phyloP scores from a whole-genome alignment of 2,888 invertebrate genomes.

The Unio delphinus region DNA sequence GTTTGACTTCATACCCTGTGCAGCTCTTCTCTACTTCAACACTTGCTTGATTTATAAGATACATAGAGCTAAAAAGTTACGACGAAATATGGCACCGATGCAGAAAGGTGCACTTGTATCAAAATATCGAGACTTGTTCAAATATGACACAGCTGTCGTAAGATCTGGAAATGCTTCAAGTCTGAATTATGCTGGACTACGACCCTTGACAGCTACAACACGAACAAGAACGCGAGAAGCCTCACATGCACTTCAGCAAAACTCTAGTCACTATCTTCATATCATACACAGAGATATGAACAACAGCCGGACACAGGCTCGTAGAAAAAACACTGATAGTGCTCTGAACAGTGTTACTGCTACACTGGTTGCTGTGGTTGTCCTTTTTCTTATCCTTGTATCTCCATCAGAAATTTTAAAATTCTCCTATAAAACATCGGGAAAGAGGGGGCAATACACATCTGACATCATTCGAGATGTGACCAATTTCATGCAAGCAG shows the following conservation, averaged over 20 bases:
- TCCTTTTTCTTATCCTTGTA: conserved; percentile 65
- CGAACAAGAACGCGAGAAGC: neutral
- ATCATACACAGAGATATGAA: neutral
- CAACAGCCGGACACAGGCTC: conserved; percentile 16
- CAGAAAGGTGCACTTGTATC: conserved; percentile 26
- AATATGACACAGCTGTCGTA: conserved; percentile 22
- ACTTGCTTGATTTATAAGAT: conserved; percentile 60
- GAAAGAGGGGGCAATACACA: conserved; percentile 25
- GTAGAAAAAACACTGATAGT: conserved; percentile 47
- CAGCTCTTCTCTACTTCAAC: conserved; percentile 65
- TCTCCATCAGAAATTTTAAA: conserved; percentile 67
- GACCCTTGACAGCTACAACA: conserved; percentile 1
- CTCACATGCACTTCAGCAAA: neutral
- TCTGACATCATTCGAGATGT: conserved; percentile 39
- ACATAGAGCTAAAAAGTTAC: conserved; percentile 51
- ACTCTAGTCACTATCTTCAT: neutral
- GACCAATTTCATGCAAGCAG: conserved; percentile 65
- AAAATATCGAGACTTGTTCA: conserved; percentile 31
- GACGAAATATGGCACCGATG: conserved; percentile 55
- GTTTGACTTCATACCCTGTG: conserved; percentile 65
- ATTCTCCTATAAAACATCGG: conserved; percentile 40
- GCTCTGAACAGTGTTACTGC: conserved; percentile 66
- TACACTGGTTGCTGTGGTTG: conserved; percentile 65
- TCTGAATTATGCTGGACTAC: neutral
- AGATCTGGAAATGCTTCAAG: conserved; percentile 10